These are phyloP conservation scores for Myopa testacea DNA, from an alignment of 2,888 invertebrate genomes.

Conservation along the genomic window DNA sequence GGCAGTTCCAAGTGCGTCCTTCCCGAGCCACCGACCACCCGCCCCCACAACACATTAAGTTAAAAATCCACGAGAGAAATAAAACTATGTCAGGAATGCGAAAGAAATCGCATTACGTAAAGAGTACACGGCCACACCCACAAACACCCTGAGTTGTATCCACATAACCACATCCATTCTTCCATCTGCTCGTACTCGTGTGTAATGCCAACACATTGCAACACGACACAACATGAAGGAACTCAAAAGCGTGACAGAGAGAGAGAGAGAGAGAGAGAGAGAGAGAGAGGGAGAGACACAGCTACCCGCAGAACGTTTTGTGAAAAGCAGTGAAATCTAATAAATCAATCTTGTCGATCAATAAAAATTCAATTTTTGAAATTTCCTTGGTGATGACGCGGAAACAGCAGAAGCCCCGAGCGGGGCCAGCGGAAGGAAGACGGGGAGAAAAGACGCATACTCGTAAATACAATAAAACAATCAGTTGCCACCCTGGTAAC, in stretches of 20 bases:
- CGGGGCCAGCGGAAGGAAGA: not conserved
- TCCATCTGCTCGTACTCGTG: not conserved
- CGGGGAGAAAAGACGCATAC: not conserved
- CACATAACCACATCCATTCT: too few relatives aligned
- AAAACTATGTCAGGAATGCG: slow-evolving; percentile 2
- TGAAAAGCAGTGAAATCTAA: slow-evolving; percentile 22
- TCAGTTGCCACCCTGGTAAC: not conserved
- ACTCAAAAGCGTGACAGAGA: too few relatives aligned
- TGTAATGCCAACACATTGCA: too few relatives aligned
- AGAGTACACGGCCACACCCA: not conserved
- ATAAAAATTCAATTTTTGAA: slow-evolving; percentile 34
- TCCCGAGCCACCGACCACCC: not conserved
- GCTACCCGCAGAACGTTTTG: not conserved
- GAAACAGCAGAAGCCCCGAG: not conserved
- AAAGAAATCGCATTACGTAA: slow-evolving; percentile 18
- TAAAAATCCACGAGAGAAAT: not conserved
- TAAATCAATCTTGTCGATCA: slow-evolving; percentile 36
- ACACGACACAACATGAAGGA: too few relatives aligned
- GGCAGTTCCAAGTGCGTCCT: not conserved
- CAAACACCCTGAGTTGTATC: not conserved
- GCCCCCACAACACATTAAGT: slow-evolving; percentile 7
- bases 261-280: too few relatives aligned
- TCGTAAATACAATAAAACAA: too few relatives aligned
- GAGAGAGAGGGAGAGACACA: not conserved
- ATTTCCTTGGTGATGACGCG: slow-evolving; percentile 10